phyloP scores from a whole-genome alignment of 2,797 vertebrate species.

The Momotus momota region DNA sequence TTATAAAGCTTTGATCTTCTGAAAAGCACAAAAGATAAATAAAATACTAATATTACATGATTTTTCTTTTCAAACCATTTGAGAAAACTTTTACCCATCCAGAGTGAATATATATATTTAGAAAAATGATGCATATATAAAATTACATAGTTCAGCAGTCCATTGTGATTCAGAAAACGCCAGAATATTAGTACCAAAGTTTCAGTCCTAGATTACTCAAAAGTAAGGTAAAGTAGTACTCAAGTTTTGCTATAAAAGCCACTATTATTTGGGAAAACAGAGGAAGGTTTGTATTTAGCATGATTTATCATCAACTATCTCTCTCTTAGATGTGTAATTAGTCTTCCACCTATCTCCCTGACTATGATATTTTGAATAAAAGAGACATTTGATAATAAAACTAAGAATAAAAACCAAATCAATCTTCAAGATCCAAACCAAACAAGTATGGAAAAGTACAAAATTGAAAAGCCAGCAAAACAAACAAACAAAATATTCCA shows the following conservation, averaged over 20 bases:
- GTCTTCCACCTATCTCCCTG: not conserved
- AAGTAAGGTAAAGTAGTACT: not conserved
- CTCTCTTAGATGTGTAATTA: not conserved
- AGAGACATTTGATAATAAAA: not conserved
- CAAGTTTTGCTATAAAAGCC: not conserved
- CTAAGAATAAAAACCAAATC: not conserved
- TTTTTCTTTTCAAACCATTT: not conserved
- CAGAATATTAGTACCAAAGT: not conserved
- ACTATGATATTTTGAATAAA: not conserved
- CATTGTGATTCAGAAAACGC: not conserved
- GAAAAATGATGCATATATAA: not conserved
- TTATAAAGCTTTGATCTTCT: conserved; percentile 17
- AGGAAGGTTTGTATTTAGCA: not conserved
- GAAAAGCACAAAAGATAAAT: conserved; percentile 3
- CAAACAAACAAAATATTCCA: not conserved
- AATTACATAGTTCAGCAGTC: not conserved
- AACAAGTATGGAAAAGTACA: not conserved
- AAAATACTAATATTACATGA: not conserved
- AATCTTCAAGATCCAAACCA: not conserved
- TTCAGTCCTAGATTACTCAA: not conserved
- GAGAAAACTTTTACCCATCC: not conserved
- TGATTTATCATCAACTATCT: not conserved
- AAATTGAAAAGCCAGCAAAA: not conserved
- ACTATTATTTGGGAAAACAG: not conserved
- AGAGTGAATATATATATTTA: not conserved